These are phyloP conservation scores for Proales similis DNA, from an alignment of 1,140 invertebrate genomes.

Conservation along the genomic window DNA sequence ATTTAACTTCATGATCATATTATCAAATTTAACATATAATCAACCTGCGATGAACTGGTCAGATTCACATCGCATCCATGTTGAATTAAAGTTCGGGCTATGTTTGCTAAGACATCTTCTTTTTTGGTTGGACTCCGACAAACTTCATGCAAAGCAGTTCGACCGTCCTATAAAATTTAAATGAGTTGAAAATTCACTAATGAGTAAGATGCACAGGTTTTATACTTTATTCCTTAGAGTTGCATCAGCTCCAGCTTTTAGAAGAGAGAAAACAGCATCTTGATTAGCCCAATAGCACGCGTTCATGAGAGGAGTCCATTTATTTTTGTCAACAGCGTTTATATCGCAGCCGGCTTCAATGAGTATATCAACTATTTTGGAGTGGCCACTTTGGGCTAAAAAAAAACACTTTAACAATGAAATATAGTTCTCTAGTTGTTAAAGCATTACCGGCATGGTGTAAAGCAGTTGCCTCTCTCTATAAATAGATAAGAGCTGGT, in stretches of 20 bases:
- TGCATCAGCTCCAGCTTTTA: constrained; percentile 46
- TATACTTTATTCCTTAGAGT: constrained; percentile 47
- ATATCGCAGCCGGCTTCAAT: constrained; percentile 48
- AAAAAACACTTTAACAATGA: too few species aligned
- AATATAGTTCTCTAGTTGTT: too few species aligned
- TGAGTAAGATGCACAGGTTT: background rate
- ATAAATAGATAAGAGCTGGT: constrained; percentile 35
- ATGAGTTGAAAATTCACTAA: constrained; percentile 1
- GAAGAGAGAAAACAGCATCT: constrained; percentile 44
- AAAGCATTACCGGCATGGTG: constrained; percentile 54
- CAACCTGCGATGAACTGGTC: constrained; percentile 41
- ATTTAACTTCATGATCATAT: background rate
- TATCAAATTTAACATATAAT: constrained; percentile 43
- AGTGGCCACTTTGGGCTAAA: constrained; percentile 52
- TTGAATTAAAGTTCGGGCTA: constrained; percentile 44
- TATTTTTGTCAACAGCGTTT: constrained; percentile 47
- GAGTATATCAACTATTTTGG: constrained; percentile 48
- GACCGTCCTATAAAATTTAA: constrained; percentile 43
- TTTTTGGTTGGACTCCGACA: constrained; percentile 42
- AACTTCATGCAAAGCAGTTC: constrained; percentile 49
- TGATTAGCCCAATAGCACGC: constrained; percentile 51
- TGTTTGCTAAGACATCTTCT: constrained; percentile 43
- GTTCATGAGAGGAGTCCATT: constrained; percentile 52
- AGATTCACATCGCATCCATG: constrained; percentile 48
- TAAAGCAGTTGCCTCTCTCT: constrained; percentile 46